Base-by-base conservation (phyloP, 2,888 invertebrate genomes). In the Anagyrus pseudococci region DNA sequence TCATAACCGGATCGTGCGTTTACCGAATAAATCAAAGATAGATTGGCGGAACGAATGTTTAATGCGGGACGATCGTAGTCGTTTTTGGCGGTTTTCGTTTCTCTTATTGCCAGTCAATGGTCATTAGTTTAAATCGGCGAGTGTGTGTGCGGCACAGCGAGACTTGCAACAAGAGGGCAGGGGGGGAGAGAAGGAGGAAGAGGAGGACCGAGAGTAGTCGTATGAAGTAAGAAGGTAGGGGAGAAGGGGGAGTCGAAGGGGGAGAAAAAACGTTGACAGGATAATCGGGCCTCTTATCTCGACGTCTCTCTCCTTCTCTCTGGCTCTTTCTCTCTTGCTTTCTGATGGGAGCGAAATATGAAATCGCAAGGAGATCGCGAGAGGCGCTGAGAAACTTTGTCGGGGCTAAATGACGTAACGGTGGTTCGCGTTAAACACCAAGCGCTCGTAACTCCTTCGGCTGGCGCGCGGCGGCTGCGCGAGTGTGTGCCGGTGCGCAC, bases 341-440 rank as follows among this genome's bases (percentile, higher is more conserved):
- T 13, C 17, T 26, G 20, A 17, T 19, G 33, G 29, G 10, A 41
- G 41, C 46, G 40, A 37, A 53, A 25, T 41, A 59, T 29, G 23
- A 59, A 22, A 41, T 49, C 19, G 13, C 7, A 17, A 41, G 10
- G 44, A 33, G 19, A 44, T 13, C 23, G 33, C 13, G 33, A 37
- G 33, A 44, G 25, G 20, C 33, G 46, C 20, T 4, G 10, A 3
- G 44, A 50, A 25, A 52, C 50, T 43, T 43, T 33, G 59, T 47
- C 2, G 46, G 25, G 23, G 60, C 49, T 61, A 61, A 56, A 37
- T 61, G 55, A 61, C 23, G 55, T 61, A 61, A 61, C 61, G 60
- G 55, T 55, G 55, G 13, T 55, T 61, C 41, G 41, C 43, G 23
- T 40, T 48, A 40, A 48, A n/a, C 54, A 41, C 60, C 43, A 48